These are phyloP conservation scores for Reticulitermes speratus DNA, from an alignment of 1,140 invertebrate genomes.

Conservation along the genomic window DNA sequence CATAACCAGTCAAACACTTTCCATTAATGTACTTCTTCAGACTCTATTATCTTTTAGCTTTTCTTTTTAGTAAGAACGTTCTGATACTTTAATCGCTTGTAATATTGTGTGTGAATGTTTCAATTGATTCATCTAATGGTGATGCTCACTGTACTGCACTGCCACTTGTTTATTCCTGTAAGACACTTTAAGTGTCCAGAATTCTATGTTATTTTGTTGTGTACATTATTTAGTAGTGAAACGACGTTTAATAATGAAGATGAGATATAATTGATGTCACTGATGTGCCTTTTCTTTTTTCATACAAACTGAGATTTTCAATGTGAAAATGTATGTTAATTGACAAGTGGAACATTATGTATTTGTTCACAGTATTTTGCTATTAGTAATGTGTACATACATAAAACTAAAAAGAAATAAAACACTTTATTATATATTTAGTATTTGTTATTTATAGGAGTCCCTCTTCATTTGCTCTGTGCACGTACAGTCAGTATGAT, in stretches of 20 bases:
- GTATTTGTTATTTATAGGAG: too few species aligned
- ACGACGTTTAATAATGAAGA: neutral
- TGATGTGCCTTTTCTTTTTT: slow-evolving; percentile 7
- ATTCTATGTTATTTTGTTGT: slow-evolving; percentile 13
- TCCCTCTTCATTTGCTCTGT: too few species aligned
- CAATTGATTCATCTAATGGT: neutral
- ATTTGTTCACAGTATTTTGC: neutral
- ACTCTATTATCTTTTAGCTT: neutral
- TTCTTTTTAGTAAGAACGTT: neutral
- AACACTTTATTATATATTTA: neutral
- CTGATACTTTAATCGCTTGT: neutral
- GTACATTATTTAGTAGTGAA: neutral
- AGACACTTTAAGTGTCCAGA: neutral
- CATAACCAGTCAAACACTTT: slow-evolving; percentile 10
- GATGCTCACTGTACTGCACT: neutral
- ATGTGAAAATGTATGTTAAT: slow-evolving; percentile 10
- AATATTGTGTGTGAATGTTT: slow-evolving; percentile 16
- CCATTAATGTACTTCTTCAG: neutral
- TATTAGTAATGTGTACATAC: slow-evolving; percentile 12
- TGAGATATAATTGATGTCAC: neutral
- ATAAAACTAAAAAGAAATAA: neutral
- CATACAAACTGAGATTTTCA: neutral
- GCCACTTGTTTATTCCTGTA: slow-evolving; percentile 18
- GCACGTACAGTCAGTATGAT: too few species aligned
- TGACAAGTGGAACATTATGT: neutral